Evolutionary conservation across 2,888 invertebrate genomes (phyloP).

Genomic region (Brachypalpus laphriformis): DNA sequence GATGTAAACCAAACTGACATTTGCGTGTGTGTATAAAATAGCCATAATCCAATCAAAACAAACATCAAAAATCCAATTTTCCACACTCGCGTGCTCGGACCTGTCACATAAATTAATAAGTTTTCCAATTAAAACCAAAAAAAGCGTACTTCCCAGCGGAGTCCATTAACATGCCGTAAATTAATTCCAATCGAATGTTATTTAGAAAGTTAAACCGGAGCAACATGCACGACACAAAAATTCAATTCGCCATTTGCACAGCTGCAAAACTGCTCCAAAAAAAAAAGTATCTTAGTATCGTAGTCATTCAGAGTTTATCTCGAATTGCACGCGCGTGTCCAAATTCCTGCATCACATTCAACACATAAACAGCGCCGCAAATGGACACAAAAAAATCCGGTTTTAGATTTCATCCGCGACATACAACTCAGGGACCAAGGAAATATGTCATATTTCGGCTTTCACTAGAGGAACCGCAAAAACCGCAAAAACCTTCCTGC

Average conservation of each 20-base stretch:
- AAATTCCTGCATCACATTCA: conserved; percentile 44
- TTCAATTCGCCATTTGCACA: conserved; percentile 37
- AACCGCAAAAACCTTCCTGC: conserved; percentile 42
- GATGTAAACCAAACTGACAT: neutral
- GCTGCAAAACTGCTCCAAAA: conserved; percentile 21
- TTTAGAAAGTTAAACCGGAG: conserved; percentile 65
- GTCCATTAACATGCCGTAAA: conserved; percentile 46
- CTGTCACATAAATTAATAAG: conserved; percentile 43
- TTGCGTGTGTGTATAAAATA: neutral
- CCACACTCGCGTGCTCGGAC: conserved; percentile 31
- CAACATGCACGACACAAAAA: neutral
- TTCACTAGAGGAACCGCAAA: conserved; percentile 51
- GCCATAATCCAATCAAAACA: conserved; percentile 13
- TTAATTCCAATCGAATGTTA: conserved; percentile 62
- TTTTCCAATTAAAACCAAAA: conserved; percentile 25
- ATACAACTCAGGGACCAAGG: conserved; percentile 33
- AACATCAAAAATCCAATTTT: conserved; percentile 26
- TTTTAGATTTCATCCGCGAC: conserved; percentile 59
- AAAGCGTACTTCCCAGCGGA: conserved; percentile 6
- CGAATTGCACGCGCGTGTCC: conserved; percentile 60
- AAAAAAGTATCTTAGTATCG: conserved; percentile 35
- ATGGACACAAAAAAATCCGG: conserved; percentile 34
- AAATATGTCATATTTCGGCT: conserved; percentile 66
- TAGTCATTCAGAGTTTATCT: conserved; percentile 51
- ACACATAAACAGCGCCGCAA: neutral